Percentiles rank a stretch among this genome's conserved stretches.
Evolutionary conservation across 53 echinoderm and acorn worm genomes (phyloP).

Genomic region (Temnopleurus reevesii): DNA sequence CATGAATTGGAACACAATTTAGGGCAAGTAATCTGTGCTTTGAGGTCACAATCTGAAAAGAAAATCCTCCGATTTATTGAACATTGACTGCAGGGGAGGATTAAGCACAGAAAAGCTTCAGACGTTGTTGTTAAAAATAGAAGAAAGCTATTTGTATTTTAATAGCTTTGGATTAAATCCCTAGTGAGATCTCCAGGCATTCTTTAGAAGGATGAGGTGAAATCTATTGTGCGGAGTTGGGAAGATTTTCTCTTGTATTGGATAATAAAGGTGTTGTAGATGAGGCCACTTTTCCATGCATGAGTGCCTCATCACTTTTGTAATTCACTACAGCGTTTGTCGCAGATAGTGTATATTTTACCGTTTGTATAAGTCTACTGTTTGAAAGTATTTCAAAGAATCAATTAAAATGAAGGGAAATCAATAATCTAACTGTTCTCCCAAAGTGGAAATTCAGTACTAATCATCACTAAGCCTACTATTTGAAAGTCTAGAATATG

Average conservation of each 20-base stretch:
- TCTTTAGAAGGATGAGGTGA: constrained; percentile 14
- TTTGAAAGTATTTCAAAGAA: too few relatives aligned
- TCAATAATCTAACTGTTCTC: too few relatives aligned
- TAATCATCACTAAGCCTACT: too few relatives aligned
- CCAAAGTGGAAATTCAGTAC: too few relatives aligned
- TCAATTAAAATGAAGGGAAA: too few relatives aligned
- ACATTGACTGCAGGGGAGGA: background rate
- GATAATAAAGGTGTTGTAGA: too few relatives aligned
- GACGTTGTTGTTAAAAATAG: background rate
- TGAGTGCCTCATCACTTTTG: too few relatives aligned
- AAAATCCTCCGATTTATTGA: background rate
- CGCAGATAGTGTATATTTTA: too few relatives aligned
- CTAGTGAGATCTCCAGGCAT: background rate
- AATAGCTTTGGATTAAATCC: constrained; percentile 20
- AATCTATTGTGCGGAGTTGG: background rate
- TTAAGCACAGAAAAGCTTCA: background rate
- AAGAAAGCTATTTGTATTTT: background rate
- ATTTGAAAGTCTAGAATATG: too few relatives aligned
- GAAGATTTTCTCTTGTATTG: background rate
- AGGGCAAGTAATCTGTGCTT: background rate
- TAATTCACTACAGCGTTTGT: too few relatives aligned
- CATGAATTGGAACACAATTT: background rate
- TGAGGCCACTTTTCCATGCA: too few relatives aligned
- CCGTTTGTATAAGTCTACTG: too few relatives aligned
- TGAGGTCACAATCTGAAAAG: background rate